Evolutionary conservation across 2,797 vertebrate species (phyloP), one percentile per base, ranked within the genome.

Genomic region (Eupleurogrammus muticus): DNA sequence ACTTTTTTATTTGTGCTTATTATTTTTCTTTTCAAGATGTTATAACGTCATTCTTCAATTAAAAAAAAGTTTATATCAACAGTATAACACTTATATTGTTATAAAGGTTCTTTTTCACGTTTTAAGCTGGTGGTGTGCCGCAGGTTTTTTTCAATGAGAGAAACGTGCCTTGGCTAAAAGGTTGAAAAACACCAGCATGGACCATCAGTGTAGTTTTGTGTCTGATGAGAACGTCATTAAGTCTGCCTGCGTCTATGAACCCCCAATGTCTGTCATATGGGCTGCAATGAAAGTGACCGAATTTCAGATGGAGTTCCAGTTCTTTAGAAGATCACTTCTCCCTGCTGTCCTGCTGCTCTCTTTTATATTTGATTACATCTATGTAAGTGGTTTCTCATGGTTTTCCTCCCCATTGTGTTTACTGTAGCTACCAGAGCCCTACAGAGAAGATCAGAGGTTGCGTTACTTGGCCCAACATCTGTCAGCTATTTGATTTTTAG

Each of bases 401-500:
- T 60, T 83, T 68, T 56, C 36, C 16, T 21, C 24, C 50, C 23
- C n/a, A 44, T 34, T 35, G 14, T 77, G 51, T 81, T 74, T 77
- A 73, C 28, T 59, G 19, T 42, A 54, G 50, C 23, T 67, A 3
- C 48, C 16, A 1, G 51, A 5, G 60, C 49, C 61, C 61, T 63
- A 66, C 63, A 59, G 70, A 63, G 66, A 10, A 73, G 71, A 82
- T 85, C 72, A 70, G 57, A 71, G 44, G 14, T 72, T 73, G 57
- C 67, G 12, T 51, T 58, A 9, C 11, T 63, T 55, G 59, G 34
- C 60, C 77, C 38, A 47, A 73, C 82, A 89, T 89, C 79, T 89
- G 82, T 68, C 57, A 62, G 54, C 62, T 73, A 68, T 92, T 82
- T 85, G 63, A 67, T 67, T 61, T 67, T 61, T 42, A 74, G 62